phyloP scores from a whole-genome alignment of 2,797 vertebrate genomes.

The Xerus rutilus region DNA sequence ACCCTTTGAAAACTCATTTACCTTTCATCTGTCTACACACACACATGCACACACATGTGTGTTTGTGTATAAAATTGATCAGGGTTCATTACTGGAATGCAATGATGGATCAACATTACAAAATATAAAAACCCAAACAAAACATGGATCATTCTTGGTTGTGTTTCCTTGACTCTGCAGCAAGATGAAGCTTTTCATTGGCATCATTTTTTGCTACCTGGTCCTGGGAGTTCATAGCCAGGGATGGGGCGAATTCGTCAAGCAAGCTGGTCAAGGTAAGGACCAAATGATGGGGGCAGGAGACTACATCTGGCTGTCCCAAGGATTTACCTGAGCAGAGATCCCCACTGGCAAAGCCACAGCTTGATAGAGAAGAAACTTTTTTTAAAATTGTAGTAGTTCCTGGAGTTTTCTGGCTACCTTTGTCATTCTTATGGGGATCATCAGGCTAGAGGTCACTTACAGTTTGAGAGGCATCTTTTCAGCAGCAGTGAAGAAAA shows the following conservation, averaged over 20 bases:
- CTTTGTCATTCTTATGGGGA: not conserved
- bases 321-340: not conserved
- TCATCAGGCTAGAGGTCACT: not conserved
- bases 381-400: not conserved
- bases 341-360: not conserved
- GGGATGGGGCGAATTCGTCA: fast-evolving
- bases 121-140: not conserved
- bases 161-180: not conserved
- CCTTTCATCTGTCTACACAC: too few relatives aligned
- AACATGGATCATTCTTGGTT: not conserved
- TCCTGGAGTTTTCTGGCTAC: not conserved
- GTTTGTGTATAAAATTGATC: not conserved
- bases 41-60: too few relatives aligned
- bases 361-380: too few relatives aligned
- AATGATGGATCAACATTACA: not conserved
- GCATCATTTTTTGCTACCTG: constrained; percentile 24
- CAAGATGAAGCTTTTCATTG: constrained; percentile 50
- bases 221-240: not conserved
- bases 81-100: not conserved
- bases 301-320: not conserved
- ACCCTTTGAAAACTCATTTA: not conserved
- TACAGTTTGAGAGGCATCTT: not conserved
- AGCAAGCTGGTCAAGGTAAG: constrained; percentile 57
- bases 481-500: not conserved
- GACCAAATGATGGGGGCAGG: not conserved